A percentile compares a stretch with the other conserved stretches of the same genome.
Evolutionary conservation across 2,113 vertebrate genomes (phyloP).

Genomic region (Microcebus tavaratra): DNA sequence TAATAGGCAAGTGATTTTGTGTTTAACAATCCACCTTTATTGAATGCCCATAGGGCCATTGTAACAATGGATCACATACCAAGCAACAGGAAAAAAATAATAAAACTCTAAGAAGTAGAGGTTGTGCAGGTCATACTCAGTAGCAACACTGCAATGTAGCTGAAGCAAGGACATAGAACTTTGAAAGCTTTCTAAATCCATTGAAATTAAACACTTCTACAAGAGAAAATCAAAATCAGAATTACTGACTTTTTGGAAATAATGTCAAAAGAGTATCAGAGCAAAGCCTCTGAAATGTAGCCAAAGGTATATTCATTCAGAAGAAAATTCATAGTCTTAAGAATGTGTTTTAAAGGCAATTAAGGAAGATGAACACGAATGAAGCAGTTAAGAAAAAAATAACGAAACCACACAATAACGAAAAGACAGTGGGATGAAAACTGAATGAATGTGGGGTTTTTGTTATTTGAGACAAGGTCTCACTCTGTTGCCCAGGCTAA

Average conservation of each 20-base stretch:
- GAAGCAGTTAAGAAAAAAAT: neutral
- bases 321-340: slow-evolving; percentile 39
- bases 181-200: neutral
- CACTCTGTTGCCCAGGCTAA: no score
- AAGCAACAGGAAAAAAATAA: neutral
- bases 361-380: neutral
- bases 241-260: neutral
- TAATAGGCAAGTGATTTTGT: neutral
- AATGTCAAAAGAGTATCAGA: neutral
- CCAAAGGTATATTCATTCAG: neutral
- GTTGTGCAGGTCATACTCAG: neutral
- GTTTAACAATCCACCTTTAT: neutral
- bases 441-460: neutral
- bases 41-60: neutral
- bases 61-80: neutral
- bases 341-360: neutral
- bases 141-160: neutral
- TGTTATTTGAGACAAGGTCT: no score
- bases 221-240: slow-evolving; percentile 14
- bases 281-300: neutral
- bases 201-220: neutral
- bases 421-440: neutral
- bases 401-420: neutral
- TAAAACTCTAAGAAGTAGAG: neutral
- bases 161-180: neutral